Evolutionary conservation across 2,797 vertebrate species (phyloP).

Genomic region (Pachyuromys duprasi): DNA sequence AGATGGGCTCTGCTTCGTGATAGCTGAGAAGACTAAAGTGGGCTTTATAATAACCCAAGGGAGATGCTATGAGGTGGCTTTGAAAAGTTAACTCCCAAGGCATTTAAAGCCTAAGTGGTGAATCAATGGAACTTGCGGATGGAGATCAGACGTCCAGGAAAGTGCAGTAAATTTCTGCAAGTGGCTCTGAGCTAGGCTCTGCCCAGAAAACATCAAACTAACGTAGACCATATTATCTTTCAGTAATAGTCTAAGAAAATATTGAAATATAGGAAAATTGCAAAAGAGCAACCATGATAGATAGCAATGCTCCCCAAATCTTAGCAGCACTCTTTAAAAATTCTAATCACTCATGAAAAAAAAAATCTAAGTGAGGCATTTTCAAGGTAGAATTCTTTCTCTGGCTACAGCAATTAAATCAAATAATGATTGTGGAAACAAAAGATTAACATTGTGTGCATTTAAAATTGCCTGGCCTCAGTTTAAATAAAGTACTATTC

Average conservation of each 20-base stretch:
- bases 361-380: constrained; percentile 26
- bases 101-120: neutral
- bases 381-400: neutral
- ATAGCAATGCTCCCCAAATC: neutral
- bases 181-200: neutral
- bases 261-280: neutral
- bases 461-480: constrained; percentile 2
- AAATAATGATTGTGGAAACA: neutral
- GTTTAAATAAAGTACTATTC: neutral
- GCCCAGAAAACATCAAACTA: neutral
- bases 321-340: neutral
- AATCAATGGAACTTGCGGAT: neutral
- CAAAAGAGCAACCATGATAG: neutral
- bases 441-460: neutral
- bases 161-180: neutral
- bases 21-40: neutral
- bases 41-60: neutral
- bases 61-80: neutral
- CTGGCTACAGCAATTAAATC: constrained; percentile 13
- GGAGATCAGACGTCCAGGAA: neutral
- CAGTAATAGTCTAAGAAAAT: neutral
- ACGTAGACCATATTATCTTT: neutral
- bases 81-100: constrained; percentile 22
- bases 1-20: neutral
- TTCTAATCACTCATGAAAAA: neutral